Conservation (phyloP, 30 jellyfish, hydroid and myxozoan genomes). For the Phacellophora camtschatica region DNA sequence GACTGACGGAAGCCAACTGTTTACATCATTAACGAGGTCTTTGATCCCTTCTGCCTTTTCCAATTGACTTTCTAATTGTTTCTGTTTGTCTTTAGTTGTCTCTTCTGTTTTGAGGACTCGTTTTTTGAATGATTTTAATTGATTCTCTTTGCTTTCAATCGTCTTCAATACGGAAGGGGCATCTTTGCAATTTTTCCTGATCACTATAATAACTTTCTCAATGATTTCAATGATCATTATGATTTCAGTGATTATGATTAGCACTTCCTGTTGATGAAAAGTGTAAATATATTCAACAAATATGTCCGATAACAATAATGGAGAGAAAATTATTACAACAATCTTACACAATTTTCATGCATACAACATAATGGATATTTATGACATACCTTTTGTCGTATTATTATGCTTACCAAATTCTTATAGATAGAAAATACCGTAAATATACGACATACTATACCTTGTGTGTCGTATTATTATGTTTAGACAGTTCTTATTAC, state of each 20-base stretch:
- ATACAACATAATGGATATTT: too few relatives aligned
- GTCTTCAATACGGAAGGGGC: conserved; percentile 37
- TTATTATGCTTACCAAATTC: too few relatives aligned
- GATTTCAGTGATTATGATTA: conserved; percentile 71
- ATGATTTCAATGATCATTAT: conserved; percentile 67
- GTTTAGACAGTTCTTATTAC: too few relatives aligned
- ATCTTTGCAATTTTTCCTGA: conserved; percentile 33
- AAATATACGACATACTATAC: too few relatives aligned
- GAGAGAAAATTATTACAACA: too few relatives aligned
- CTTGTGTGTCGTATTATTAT: too few relatives aligned
- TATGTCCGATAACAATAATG: too few relatives aligned
- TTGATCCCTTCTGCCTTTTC: conserved; percentile 47
- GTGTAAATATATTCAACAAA: background rate
- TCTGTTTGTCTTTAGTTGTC: conserved; percentile 59
- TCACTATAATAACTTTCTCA: conserved; percentile 59
- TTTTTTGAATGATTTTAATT: conserved; percentile 42
- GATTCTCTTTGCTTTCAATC: conserved; percentile 43
- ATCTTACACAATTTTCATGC: too few relatives aligned
- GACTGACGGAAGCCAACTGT: conserved; percentile 61
- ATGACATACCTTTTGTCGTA: too few relatives aligned
- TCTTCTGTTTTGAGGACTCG: conserved; percentile 9
- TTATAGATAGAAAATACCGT: too few relatives aligned
- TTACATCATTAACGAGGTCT: conserved; percentile 34
- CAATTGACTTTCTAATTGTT: conserved; percentile 9
- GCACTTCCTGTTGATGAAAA: conserved; percentile 33